Conservation (phyloP, 2,888 invertebrate species). For the Polietes domitor region DNA sequence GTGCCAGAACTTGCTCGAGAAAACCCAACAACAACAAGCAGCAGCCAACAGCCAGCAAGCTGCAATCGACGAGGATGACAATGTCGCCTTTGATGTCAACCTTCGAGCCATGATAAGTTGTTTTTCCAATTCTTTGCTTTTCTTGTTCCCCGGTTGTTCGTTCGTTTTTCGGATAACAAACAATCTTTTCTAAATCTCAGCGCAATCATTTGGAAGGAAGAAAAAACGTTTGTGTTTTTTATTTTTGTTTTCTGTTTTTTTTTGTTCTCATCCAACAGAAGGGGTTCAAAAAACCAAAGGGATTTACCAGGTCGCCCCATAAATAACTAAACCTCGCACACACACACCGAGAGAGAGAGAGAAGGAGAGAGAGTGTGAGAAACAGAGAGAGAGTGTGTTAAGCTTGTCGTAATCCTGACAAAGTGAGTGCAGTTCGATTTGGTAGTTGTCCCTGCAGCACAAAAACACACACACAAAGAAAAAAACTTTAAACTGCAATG, state of each 20-base stretch:
- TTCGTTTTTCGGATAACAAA: not conserved
- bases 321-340: not conserved
- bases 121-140: not conserved
- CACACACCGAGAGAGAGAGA: too few species aligned
- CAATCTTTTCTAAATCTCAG: not conserved
- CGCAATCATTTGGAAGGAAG: not conserved
- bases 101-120: not conserved
- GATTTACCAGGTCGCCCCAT: conserved; percentile 41
- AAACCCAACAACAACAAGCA: not conserved
- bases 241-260: not conserved
- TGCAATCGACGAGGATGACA: not conserved
- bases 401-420: not conserved
- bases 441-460: too few species aligned
- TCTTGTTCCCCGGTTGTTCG: not conserved
- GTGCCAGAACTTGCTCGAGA: not conserved
- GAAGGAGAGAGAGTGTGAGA: too few species aligned
- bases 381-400: conserved; percentile 12
- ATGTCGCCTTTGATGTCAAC: conserved; percentile 14
- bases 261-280: not conserved
- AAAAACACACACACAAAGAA: too few species aligned
- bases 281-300: conserved; percentile 10
- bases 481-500: not conserved
- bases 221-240: not conserved
- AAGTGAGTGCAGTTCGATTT: not conserved
- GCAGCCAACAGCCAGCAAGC: not conserved